Evolutionary conservation across 2,113 vertebrate species (phyloP).

Genomic region (Phylloscopus trochiloides): DNA sequence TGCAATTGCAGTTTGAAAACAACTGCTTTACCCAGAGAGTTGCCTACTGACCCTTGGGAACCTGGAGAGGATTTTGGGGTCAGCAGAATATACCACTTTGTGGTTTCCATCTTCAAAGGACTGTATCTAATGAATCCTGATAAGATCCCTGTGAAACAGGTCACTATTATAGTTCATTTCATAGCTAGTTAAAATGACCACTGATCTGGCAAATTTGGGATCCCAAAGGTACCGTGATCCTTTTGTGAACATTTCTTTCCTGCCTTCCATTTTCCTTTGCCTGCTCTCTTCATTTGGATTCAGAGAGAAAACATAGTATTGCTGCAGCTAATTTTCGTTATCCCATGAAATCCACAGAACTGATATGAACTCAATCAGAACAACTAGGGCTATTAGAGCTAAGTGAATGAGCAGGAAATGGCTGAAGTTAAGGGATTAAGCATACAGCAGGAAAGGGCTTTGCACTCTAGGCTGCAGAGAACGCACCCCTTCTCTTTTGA

Average conservation of each 20-base stretch:
- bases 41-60: neutral
- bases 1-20: neutral
- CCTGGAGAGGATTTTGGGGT: neutral
- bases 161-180: neutral
- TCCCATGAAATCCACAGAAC: neutral
- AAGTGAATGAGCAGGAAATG: neutral
- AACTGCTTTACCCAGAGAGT: neutral
- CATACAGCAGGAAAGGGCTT: neutral
- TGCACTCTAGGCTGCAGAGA: conserved; percentile 5
- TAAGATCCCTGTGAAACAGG: neutral
- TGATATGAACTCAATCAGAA: neutral
- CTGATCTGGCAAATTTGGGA: neutral
- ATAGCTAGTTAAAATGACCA: neutral
- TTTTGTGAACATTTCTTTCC: neutral
- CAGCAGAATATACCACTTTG: neutral
- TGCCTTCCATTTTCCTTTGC: neutral
- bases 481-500: neutral
- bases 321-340: neutral
- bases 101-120: neutral
- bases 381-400: neutral
- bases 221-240: neutral
- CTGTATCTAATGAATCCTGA: neutral
- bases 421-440: neutral
- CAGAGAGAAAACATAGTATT: neutral
- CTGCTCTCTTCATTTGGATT: neutral